These are phyloP conservation scores for Lepidochitona cinerea DNA, from an alignment of 2,888 invertebrate genomes.

Conservation along the genomic window DNA sequence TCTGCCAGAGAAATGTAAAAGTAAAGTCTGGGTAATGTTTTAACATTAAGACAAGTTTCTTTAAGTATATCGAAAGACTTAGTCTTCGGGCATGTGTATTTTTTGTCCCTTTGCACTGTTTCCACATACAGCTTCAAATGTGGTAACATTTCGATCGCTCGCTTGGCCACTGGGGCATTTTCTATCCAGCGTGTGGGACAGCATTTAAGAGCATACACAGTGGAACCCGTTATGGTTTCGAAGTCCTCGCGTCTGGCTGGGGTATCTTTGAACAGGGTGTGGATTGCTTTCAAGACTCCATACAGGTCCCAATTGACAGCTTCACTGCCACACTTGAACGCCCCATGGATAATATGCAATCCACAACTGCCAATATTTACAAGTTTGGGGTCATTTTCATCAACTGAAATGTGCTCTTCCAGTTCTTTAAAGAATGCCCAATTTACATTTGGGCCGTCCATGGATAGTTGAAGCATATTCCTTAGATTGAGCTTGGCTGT, in stretches of 20 bases:
- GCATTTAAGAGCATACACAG: background rate
- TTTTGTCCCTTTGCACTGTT: background rate
- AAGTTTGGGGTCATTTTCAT: background rate
- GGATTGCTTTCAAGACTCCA: background rate
- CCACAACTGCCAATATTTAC: background rate
- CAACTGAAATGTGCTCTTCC: background rate
- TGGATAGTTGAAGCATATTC: conserved; percentile 7
- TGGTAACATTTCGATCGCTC: background rate
- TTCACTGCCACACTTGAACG: background rate
- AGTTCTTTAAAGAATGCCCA: conserved; percentile 6
- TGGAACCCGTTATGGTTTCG: background rate
- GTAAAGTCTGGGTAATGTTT: background rate
- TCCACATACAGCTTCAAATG: background rate
- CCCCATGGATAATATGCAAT: background rate
- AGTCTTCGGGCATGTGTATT: background rate
- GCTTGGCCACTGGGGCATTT: background rate
- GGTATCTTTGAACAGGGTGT: background rate
- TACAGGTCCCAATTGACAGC: background rate
- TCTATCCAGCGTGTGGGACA: background rate
- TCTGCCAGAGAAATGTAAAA: background rate
- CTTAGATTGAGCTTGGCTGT: background rate
- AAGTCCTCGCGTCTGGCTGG: background rate
- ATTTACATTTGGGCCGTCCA: conserved; percentile 10
- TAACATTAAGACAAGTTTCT: background rate
- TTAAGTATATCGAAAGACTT: background rate